These are phyloP conservation scores for Pangasius macronema DNA, from an alignment of 2,797 vertebrate genomes.

Conservation along the genomic window DNA sequence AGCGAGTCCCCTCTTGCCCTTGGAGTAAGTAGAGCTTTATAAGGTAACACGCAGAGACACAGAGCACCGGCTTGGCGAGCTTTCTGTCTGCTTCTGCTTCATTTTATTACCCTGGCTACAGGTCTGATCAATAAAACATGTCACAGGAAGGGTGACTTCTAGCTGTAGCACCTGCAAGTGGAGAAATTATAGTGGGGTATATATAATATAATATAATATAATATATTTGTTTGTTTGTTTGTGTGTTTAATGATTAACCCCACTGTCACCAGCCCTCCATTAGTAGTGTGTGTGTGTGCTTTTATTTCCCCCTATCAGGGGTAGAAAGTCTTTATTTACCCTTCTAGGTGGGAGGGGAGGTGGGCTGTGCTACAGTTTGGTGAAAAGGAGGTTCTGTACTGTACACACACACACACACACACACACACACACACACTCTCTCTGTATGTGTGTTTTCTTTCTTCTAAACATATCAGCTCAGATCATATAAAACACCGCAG, in stretches of 20 bases:
- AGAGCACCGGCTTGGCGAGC: not conserved
- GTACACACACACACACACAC: not conserved
- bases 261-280: not conserved
- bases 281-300: not conserved
- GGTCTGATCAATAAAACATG: not conserved
- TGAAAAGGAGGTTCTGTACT: slow-evolving; percentile 5
- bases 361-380: slow-evolving; percentile 8
- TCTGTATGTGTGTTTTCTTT: not conserved
- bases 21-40: slow-evolving; percentile 18
- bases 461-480: not conserved
- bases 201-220: no score
- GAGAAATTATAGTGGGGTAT: not conserved
- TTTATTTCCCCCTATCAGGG: not conserved
- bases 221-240: not conserved
- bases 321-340: slow-evolving; percentile 7
- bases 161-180: not conserved
- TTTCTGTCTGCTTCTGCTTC: not conserved
- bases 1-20: slow-evolving; percentile 18
- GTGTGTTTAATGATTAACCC: not conserved
- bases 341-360: not conserved
- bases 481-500: not conserved
- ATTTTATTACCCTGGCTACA: not conserved
- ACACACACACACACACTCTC: not conserved
- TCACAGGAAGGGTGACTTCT: no score
- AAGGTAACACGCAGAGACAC: not conserved